These are phyloP conservation scores for Calonectris borealis DNA, from an alignment of 2,113 vertebrate species.

Conservation along the genomic window DNA sequence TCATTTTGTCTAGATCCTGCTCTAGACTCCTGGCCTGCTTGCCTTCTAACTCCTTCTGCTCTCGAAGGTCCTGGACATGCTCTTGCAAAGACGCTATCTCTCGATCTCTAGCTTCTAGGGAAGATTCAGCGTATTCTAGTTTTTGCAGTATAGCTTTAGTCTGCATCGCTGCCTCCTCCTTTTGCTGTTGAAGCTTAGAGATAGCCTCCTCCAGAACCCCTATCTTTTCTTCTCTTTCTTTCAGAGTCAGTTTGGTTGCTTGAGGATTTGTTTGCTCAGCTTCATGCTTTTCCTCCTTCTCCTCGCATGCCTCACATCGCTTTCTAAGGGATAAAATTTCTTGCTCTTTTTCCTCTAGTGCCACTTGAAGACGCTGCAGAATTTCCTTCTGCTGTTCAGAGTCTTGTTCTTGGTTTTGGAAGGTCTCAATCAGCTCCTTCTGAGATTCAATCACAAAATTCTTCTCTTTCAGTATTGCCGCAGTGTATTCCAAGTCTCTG, in stretches of 20 bases:
- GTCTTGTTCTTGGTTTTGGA: background rate
- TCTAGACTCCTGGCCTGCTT: too few species aligned
- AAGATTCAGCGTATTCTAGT: background rate
- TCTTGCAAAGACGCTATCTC: background rate
- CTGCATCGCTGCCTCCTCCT: constrained; percentile 1
- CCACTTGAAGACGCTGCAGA: constrained; percentile 1
- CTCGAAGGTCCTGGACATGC: too few species aligned
- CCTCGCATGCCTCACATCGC: constrained; percentile 16
- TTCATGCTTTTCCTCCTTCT: constrained; percentile 18
- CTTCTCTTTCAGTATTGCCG: too few species aligned
- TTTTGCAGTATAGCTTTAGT: constrained; percentile 45
- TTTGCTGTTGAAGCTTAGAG: constrained; percentile 26
- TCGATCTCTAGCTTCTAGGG: background rate
- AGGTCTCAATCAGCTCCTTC: too few species aligned
- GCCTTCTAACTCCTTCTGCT: too few species aligned
- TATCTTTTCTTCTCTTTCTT: constrained; percentile 40
- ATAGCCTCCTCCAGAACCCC: constrained; percentile 1
- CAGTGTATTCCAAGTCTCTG: too few species aligned
- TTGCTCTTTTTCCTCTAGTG: constrained; percentile 41
- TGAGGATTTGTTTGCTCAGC: constrained; percentile 25
- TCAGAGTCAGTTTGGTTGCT: constrained; percentile 12
- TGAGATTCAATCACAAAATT: too few species aligned
- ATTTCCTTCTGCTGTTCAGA: too few species aligned
- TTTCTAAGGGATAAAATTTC: constrained; percentile 52
- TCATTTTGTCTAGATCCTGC: too few species aligned